These are phyloP conservation scores for Petaurus breviceps DNA, from an alignment of 2,113 vertebrate genomes.

Conservation along the genomic window DNA sequence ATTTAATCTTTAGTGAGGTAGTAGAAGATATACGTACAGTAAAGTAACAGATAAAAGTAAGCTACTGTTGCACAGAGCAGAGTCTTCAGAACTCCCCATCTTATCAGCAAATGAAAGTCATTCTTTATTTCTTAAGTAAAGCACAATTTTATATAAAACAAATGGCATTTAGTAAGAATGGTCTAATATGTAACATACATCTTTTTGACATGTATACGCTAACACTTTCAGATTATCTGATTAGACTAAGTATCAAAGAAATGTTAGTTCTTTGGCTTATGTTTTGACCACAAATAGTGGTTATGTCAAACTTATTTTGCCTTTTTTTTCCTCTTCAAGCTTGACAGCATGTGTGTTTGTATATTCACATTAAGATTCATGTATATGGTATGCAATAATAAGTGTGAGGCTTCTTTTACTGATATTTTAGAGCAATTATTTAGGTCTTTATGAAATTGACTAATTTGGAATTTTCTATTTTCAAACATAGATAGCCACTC, in stretches of 20 bases:
- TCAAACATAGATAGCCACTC: not conserved
- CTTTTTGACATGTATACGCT: slow-evolving; percentile 84
- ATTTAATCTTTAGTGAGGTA: slow-evolving; percentile 77
- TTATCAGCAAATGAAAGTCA: slow-evolving; percentile 81
- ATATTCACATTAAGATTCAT: not conserved
- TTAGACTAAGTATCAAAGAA: slow-evolving; percentile 77
- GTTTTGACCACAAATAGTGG: slow-evolving; percentile 58
- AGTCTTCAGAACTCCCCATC: slow-evolving; percentile 81
- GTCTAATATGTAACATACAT: slow-evolving; percentile 80
- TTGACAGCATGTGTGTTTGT: not conserved
- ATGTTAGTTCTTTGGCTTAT: slow-evolving; percentile 57
- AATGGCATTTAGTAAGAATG: slow-evolving; percentile 82
- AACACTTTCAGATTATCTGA: slow-evolving; percentile 72
- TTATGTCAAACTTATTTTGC: slow-evolving; percentile 61
- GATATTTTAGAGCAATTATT: slow-evolving; percentile 37
- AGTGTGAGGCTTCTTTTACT: slow-evolving; percentile 35
- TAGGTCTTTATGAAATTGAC: not conserved
- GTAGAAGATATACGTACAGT: slow-evolving; percentile 70
- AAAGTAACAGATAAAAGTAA: slow-evolving; percentile 79
- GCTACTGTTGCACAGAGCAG: slow-evolving; percentile 62
- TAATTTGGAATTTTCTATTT: not conserved
- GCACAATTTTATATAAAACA: slow-evolving; percentile 80
- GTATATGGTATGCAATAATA: not conserved
- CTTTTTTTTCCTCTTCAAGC: slow-evolving; percentile 54
- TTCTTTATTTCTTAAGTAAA: slow-evolving; percentile 83